Evolutionary conservation across 2,113 vertebrate species (phyloP).

Genomic region (Nibea coibor): DNA sequence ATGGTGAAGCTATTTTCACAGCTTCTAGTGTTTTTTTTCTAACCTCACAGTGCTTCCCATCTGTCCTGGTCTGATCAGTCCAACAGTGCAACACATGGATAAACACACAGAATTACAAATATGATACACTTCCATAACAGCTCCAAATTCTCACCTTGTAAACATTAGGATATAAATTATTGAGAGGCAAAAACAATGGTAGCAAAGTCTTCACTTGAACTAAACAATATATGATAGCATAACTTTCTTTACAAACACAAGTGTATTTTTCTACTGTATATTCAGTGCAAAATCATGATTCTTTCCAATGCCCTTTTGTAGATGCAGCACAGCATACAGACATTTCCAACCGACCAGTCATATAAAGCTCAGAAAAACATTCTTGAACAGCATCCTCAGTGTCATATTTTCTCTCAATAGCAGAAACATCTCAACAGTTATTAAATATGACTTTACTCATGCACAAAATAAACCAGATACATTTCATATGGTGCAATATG

Average conservation of each 20-base stretch:
- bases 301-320: conserved; percentile 19
- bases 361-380: conserved; percentile 15
- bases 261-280: conserved; percentile 26
- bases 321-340: conserved; percentile 13
- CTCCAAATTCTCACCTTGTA: conserved; percentile 42
- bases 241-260: conserved; percentile 40
- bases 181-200: conserved; percentile 47
- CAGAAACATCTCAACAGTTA: conserved; percentile 35
- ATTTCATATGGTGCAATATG: conserved; percentile 36
- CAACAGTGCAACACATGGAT: conserved; percentile 36
- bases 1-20: not conserved
- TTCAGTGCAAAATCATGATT: conserved; percentile 53
- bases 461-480: conserved; percentile 54
- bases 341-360: not conserved
- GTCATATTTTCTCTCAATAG: conserved; percentile 18
- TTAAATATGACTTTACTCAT: conserved; percentile 53
- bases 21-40: not conserved
- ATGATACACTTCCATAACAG: conserved; percentile 43
- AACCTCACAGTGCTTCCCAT: conserved; percentile 27
- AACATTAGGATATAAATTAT: conserved; percentile 45
- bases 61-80: conserved; percentile 38
- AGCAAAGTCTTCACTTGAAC: conserved; percentile 44
- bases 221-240: conserved; percentile 31
- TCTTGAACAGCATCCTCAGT: conserved; percentile 4
- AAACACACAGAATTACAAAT: conserved; percentile 48